Conservation (phyloP, 2,888 invertebrate genomes). For the Heliconius aoede region DNA sequence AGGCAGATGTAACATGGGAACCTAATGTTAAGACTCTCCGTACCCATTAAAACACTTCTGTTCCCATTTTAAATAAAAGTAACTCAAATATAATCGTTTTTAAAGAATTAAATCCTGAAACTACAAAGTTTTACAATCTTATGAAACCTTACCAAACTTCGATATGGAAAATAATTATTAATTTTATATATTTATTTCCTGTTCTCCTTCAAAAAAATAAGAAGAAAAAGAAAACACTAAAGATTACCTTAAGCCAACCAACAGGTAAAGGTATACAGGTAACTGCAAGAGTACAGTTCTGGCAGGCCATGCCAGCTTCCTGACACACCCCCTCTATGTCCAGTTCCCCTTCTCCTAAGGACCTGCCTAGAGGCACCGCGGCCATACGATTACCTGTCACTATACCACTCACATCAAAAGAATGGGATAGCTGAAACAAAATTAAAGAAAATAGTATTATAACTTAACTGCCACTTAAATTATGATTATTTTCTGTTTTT, state of each 20-base stretch:
- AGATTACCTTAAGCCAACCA: slow-evolving; percentile 72
- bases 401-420: slow-evolving; percentile 69
- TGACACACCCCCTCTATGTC: slow-evolving; percentile 76
- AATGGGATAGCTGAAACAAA: slow-evolving; percentile 60
- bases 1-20: no score
- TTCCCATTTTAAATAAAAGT: no score
- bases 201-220: background rate
- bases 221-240: background rate
- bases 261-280: slow-evolving; percentile 71
- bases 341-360: slow-evolving; percentile 69
- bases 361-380: slow-evolving; percentile 68
- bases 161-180: no score
- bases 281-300: slow-evolving; percentile 69
- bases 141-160: no score
- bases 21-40: no score
- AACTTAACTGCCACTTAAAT: no score
- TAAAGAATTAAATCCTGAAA: no score
- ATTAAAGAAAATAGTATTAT: background rate
- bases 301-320: slow-evolving; percentile 67
- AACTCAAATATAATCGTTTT: no score
- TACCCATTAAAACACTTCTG: no score
- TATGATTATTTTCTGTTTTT: no score
- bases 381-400: slow-evolving; percentile 75
- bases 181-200: no score
- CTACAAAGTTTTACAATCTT: no score